A percentile compares a stretch with the other conserved stretches of the same genome.
Conservation (phyloP, 1,140 invertebrate genomes). For the Plectrocnemia conspersa region DNA sequence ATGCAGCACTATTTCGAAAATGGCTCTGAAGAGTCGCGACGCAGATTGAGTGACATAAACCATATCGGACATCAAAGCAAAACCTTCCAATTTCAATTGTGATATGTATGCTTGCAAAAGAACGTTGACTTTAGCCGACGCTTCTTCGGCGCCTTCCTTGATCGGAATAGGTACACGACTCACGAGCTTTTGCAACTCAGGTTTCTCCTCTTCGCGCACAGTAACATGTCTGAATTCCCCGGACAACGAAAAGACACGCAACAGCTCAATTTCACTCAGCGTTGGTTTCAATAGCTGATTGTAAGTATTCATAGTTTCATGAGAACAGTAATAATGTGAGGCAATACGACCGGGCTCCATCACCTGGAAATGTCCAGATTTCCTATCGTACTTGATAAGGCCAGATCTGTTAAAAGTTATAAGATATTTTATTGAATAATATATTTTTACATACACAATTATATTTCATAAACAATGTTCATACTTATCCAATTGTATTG, state of each 20-base stretch:
- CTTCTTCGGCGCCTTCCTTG: conserved; percentile 98
- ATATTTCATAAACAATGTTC: conserved; percentile 23
- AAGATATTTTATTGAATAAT: not conserved
- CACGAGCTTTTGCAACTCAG: conserved; percentile 83
- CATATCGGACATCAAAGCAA: conserved; percentile 99
- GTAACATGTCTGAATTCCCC: conserved; percentile 89
- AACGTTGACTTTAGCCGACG: conserved; percentile 93
- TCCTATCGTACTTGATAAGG: conserved; percentile 93
- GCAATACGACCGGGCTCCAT: conserved; percentile 95
- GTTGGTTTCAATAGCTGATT: conserved; percentile 96
- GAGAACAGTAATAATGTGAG: conserved; percentile 96
- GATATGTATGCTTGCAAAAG: conserved; percentile 97
- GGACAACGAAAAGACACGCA: conserved; percentile 98
- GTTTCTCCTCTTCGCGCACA: conserved; percentile 96
- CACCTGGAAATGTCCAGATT: conserved; percentile 88
- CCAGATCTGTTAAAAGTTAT: conserved; percentile 62
- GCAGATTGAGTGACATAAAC: conserved; percentile 99
- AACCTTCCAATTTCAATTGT: conserved; percentile 96
- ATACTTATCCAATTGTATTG: conserved; percentile 73
- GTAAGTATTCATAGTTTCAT: conserved; percentile 95
- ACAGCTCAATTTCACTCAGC: conserved; percentile 95
- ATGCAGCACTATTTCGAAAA: conserved; percentile 90
- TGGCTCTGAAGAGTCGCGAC: conserved; percentile 88
- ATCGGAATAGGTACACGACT: conserved; percentile 93
- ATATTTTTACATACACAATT: too few relatives aligned